A percentile compares a stretch with the other conserved stretches of the same genome.
Evolutionary conservation across 2,113 vertebrate species (phyloP).

Genomic region (Sceloporus tristichus): DNA sequence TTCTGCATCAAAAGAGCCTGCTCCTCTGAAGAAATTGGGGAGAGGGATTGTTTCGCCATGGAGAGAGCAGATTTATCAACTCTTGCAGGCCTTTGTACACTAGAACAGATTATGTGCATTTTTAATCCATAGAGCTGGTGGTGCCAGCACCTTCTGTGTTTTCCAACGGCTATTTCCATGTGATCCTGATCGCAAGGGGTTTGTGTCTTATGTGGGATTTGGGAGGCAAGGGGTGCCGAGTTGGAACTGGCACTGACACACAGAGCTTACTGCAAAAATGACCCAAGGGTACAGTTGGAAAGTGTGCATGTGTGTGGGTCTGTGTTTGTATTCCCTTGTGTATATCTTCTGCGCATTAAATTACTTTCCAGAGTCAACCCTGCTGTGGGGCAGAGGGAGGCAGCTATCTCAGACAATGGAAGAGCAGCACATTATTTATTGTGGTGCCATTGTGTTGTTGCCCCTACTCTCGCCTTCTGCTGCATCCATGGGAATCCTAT

Average conservation of each 20-base stretch:
- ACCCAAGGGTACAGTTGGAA: not conserved
- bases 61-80: fast-evolving
- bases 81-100: not conserved
- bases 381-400: too few relatives aligned
- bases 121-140: fast-evolving
- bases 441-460: too few relatives aligned
- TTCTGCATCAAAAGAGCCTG: too few relatives aligned
- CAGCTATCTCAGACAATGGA: too few relatives aligned
- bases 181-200: not conserved
- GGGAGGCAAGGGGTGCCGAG: too few relatives aligned
- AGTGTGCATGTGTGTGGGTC: too few relatives aligned
- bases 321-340: not conserved
- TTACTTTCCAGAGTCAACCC: not conserved
- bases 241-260: too few relatives aligned
- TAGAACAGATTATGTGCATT: not conserved
- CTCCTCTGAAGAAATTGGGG: too few relatives aligned
- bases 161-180: not conserved
- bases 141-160: not conserved
- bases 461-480: too few relatives aligned
- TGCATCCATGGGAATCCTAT: too few relatives aligned
- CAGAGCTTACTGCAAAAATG: not conserved
- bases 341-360: not conserved
- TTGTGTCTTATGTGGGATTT: not conserved
- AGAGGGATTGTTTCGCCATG: too few relatives aligned
- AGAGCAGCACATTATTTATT: too few relatives aligned